Conservation (phyloP, 2,113 vertebrate genomes). For the Nestor notabilis region DNA sequence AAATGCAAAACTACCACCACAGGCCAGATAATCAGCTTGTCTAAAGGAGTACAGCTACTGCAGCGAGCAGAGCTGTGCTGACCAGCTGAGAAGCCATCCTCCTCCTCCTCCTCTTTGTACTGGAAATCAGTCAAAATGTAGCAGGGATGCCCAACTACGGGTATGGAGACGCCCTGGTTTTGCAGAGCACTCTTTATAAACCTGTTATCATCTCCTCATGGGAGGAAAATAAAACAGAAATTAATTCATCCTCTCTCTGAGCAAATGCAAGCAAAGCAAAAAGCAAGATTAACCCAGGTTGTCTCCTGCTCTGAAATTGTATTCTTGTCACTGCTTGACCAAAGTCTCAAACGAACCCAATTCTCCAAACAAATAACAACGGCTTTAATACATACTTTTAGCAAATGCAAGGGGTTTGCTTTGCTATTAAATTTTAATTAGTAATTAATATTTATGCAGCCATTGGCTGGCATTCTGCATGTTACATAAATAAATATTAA, state of each 20-base stretch:
- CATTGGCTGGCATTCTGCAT: constrained; percentile 33
- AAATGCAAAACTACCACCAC: background rate
- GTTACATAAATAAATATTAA: constrained; percentile 80
- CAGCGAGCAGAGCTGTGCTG: background rate
- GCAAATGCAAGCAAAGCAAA: background rate
- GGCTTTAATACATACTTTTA: constrained; percentile 15
- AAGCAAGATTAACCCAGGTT: background rate
- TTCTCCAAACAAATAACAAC: constrained; percentile 18
- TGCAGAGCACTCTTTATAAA: background rate
- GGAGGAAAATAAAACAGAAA: background rate
- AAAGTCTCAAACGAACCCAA: background rate
- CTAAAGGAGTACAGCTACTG: background rate
- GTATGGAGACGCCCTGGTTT: background rate
- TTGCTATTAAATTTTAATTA: constrained; percentile 74
- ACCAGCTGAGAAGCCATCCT: background rate
- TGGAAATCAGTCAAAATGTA: background rate
- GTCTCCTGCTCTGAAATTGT: background rate
- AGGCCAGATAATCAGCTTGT: background rate
- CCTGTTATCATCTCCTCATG: background rate
- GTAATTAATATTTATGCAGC: constrained; percentile 78
- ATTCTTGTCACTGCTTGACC: background rate
- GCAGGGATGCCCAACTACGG: background rate
- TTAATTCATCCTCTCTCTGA: background rate
- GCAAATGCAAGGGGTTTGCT: constrained; percentile 23
- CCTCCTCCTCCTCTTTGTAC: background rate